Base-by-base conservation (phyloP, 2,797 vertebrate species). In the Sandelia bainsii region DNA sequence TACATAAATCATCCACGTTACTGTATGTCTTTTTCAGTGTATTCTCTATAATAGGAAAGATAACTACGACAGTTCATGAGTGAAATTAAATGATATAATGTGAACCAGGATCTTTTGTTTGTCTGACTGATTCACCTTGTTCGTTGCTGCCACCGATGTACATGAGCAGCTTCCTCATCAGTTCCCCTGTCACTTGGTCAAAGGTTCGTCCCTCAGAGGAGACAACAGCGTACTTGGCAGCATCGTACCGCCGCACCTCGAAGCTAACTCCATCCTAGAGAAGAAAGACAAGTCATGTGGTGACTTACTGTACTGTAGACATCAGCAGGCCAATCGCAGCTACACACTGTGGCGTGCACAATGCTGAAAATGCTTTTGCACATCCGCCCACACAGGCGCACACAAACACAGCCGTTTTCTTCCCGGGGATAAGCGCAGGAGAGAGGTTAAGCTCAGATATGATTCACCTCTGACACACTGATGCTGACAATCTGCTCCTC, bases 71-170 rank as follows among this genome's bases (percentile, higher is more conserved):
- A 29, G 20, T 20, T 42, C 1, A 34, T 20, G 11, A 50, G 13
- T 8, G 3, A 58, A 2, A 49, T 29, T 10, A 19, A 2, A 22
- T 32, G 34, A 1, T 50, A 1, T 17, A 14, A 29, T 39, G 3
- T 46, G 6, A 9, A 53, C 1, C 19, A 13, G 61, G 3, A 40
- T 2, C 13, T 50, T 10, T 44, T 6, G 6, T 29, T 56, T 23
- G 32, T 42, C 5, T 23, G 23, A 20, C 19, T 23, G 1, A 34
- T 91, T 94, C 81, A 98, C 97, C 96, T 87, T 93, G 94, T 53
- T 96, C 93, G 1, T 98, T 98, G 89, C 91, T 95, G 39, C 97
- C 97, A 0, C 97, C 97, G 1, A 95, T 95, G 32, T 98, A 98
- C 91, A 96, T 96, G 32, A 97, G 92, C 64, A 98, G 93, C 83